Conservation (phyloP, 2,888 invertebrate genomes). For the Ormia ochracea region DNA sequence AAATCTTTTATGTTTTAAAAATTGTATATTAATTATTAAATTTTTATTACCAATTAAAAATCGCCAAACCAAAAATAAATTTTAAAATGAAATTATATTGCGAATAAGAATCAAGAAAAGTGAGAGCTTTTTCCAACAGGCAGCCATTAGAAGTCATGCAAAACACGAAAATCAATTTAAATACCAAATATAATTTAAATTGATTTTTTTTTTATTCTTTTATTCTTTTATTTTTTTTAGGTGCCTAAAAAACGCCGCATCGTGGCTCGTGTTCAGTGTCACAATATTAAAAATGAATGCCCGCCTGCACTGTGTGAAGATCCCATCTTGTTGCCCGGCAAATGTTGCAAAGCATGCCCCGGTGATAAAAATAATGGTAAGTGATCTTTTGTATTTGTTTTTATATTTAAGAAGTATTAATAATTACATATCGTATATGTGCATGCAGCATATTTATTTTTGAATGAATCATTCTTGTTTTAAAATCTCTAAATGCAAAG, state of each 20-base stretch:
- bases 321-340: slow-evolving; percentile 88
- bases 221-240: slow-evolving; percentile 80
- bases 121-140: slow-evolving; percentile 17
- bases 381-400: slow-evolving; percentile 71
- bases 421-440: too few relatives aligned
- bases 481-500: slow-evolving; percentile 9
- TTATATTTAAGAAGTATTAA: neutral
- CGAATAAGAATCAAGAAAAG: slow-evolving; percentile 47
- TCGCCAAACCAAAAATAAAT: neutral
- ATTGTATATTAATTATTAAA: neutral
- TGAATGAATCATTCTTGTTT: slow-evolving; percentile 51
- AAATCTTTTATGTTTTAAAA: neutral
- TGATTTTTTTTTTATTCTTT: neutral
- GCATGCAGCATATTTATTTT: neutral
- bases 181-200: neutral
- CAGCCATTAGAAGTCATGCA: neutral
- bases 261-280: slow-evolving; percentile 92
- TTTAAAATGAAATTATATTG: slow-evolving; percentile 46
- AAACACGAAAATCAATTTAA: neutral
- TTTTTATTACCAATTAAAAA: slow-evolving; percentile 16
- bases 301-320: slow-evolving; percentile 91
- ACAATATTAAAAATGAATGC: slow-evolving; percentile 94
- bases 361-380: slow-evolving; percentile 85
- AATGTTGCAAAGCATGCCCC: slow-evolving; percentile 95
- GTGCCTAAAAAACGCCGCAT: slow-evolving; percentile 91